These are phyloP conservation scores for Drosophila incognita DNA, from an alignment of 2,888 invertebrate species.

Conservation along the genomic window DNA sequence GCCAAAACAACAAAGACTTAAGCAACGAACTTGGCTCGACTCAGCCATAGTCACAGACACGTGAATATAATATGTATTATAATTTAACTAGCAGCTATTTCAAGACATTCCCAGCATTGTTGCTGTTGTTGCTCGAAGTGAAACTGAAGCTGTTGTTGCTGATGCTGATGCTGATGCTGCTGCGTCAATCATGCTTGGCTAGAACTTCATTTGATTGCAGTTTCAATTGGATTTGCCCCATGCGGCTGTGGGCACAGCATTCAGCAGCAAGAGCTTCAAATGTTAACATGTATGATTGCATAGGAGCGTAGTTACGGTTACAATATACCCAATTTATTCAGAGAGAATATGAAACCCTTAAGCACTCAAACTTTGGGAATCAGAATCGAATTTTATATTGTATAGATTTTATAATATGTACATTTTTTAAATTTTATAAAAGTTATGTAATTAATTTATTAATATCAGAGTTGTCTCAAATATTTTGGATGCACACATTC, in stretches of 20 bases:
- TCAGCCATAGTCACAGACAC: slow-evolving; percentile 21
- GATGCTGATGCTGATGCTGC: slow-evolving; percentile 28
- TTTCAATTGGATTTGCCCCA: slow-evolving; percentile 56
- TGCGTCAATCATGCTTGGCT: slow-evolving; percentile 54
- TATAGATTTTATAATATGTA: background rate
- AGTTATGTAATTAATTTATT: background rate
- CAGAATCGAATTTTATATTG: background rate
- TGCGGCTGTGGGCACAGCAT: slow-evolving; percentile 56
- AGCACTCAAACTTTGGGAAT: background rate
- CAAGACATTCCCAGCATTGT: slow-evolving; percentile 76
- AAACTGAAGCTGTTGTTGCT: slow-evolving; percentile 27
- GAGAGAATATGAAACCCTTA: background rate
- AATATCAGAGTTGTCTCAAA: background rate
- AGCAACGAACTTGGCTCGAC: slow-evolving; percentile 63
- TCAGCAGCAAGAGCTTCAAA: slow-evolving; percentile 41
- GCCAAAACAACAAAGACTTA: slow-evolving; percentile 69
- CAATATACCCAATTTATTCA: slow-evolving; percentile 17
- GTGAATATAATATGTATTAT: slow-evolving; percentile 60
- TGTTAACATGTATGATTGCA: slow-evolving; percentile 39
- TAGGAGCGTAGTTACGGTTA: background rate
- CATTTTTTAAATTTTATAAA: background rate
- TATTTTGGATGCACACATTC: background rate
- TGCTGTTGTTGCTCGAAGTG: slow-evolving; percentile 23
- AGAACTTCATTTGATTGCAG: slow-evolving; percentile 59
- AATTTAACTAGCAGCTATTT: slow-evolving; percentile 70